phyloP scores from a whole-genome alignment of 2,113 vertebrate species.

The Myrmecobius fasciatus region DNA sequence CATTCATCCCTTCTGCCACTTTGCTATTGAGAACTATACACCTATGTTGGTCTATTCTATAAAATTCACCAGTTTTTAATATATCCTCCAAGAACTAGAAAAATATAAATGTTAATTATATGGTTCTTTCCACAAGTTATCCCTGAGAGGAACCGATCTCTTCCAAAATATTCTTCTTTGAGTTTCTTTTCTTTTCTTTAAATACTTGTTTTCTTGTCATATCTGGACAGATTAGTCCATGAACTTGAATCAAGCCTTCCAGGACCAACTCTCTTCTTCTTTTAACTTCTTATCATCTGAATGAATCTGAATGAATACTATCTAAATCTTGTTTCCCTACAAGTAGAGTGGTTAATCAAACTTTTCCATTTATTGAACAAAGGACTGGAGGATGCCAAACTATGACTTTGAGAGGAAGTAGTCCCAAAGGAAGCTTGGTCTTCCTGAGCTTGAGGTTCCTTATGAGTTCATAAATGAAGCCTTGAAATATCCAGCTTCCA shows the following conservation, averaged over 20 bases:
- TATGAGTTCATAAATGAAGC: not conserved
- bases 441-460: not conserved
- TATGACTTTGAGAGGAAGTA: not conserved
- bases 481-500: not conserved
- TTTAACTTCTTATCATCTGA: not conserved
- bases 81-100: not conserved
- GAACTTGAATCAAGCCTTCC: not conserved
- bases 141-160: not conserved
- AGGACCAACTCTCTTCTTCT: not conserved
- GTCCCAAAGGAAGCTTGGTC: not conserved
- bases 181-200: not conserved
- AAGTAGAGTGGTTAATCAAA: not conserved
- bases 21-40: not conserved
- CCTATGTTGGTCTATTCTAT: not conserved
- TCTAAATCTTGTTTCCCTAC: not conserved
- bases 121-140: not conserved
- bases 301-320: not conserved
- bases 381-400: not conserved
- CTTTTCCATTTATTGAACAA: not conserved
- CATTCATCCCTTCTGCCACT: not conserved
- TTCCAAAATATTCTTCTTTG: not conserved
- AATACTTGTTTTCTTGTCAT: not conserved
- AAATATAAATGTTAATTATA: not conserved
- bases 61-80: not conserved
- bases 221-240: not conserved